Evolutionary conservation across 2,888 invertebrate genomes (phyloP).

Genomic region (Polydrusus cervinus): DNA sequence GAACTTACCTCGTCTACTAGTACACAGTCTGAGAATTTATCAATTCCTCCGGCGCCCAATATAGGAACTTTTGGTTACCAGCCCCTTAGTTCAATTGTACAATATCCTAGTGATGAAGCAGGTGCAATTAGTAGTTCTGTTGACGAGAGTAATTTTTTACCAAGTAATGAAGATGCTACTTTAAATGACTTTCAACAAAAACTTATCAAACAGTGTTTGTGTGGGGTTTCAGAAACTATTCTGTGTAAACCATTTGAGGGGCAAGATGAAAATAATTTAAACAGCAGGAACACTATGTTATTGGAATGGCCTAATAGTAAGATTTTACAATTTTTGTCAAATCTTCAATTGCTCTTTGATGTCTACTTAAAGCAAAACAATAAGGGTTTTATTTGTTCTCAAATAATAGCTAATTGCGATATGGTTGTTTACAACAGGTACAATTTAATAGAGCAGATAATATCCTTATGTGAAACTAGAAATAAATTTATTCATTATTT

Average conservation of each 20-base stretch:
- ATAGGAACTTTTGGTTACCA: constrained; percentile 55
- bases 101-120: constrained; percentile 28
- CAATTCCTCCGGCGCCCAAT: constrained; percentile 62
- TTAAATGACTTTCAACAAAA: constrained; percentile 77
- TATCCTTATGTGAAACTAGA: constrained; percentile 84
- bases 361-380: constrained; percentile 89
- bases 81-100: constrained; percentile 42
- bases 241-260: constrained; percentile 83
- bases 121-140: constrained; percentile 28
- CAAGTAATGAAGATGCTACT: constrained; percentile 54
- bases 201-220: constrained; percentile 85
- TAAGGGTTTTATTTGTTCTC: constrained; percentile 86
- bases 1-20: constrained; percentile 50
- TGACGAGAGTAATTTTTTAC: constrained; percentile 34
- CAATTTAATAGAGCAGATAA: constrained; percentile 88
- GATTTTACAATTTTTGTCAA: constrained; percentile 86
- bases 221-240: constrained; percentile 82
- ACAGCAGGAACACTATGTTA: constrained; percentile 73
- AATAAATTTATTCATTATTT: constrained; percentile 88
- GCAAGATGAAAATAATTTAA: constrained; percentile 72
- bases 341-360: constrained; percentile 88
- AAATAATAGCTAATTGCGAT: constrained; percentile 86
- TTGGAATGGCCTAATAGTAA: constrained; percentile 80
- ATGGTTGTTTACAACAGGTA: constrained; percentile 86
- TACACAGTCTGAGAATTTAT: constrained; percentile 56